These are phyloP conservation scores for Hydrophis major DNA, from an alignment of 2,797 vertebrate genomes.

Conservation along the genomic window DNA sequence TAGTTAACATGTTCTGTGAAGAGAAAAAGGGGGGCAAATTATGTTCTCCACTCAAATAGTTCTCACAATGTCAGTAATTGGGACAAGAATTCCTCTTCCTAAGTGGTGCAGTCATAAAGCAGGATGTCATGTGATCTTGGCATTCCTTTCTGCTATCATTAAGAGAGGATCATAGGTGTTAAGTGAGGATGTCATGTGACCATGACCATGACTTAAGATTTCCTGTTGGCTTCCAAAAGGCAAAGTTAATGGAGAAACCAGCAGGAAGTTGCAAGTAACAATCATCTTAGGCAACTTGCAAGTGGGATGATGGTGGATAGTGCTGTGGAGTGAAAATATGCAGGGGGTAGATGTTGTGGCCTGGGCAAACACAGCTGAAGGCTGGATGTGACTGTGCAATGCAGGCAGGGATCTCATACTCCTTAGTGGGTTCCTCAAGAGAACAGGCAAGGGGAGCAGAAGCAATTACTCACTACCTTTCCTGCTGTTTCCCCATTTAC, in stretches of 20 bases:
- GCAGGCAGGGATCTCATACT: neutral
- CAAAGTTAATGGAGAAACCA: neutral
- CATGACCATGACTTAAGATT: neutral
- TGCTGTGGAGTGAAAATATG: neutral
- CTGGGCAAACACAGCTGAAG: neutral
- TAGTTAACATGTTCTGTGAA: neutral
- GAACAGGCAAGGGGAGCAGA: neutral
- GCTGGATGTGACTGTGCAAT: neutral
- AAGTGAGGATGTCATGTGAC: neutral
- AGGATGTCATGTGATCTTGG: neutral
- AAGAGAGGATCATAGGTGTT: neutral
- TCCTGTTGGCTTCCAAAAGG: neutral
- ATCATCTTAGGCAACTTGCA: neutral
- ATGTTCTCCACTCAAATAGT: neutral
- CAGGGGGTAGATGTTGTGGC: neutral
- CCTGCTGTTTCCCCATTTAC: neutral
- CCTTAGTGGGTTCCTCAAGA: neutral
- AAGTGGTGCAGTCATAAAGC: neutral
- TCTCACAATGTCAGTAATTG: neutral
- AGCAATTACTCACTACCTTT: neutral
- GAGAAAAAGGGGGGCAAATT: neutral
- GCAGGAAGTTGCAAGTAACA: neutral
- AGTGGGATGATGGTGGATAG: neutral
- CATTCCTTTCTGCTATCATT: neutral
- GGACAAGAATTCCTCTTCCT: neutral